Conservation (phyloP, 2,888 invertebrate species). For the Isotomurus palustris region DNA sequence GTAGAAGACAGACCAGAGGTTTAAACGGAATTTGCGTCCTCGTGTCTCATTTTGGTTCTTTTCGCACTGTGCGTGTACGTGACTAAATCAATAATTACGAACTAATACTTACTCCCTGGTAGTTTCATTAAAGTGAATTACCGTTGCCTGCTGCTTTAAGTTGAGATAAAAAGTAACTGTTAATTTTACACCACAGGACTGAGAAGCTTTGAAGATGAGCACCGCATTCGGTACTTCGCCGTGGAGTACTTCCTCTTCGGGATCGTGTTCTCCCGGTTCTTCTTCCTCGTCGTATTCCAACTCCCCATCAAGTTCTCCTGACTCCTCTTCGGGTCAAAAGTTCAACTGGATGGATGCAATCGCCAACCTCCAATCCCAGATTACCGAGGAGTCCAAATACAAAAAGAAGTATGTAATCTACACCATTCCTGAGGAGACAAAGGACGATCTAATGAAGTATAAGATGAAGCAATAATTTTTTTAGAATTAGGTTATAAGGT, state of each 20-base stretch:
- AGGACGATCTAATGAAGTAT: conserved; percentile 21
- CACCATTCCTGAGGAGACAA: conserved; percentile 27
- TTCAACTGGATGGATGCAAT: conserved; percentile 34
- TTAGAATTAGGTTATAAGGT: no score
- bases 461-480: background rate
- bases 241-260: conserved; percentile 11
- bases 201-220: conserved; percentile 25
- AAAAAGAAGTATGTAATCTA: conserved; percentile 32
- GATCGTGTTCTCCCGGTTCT: conserved; percentile 12
- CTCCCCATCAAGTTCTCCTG: background rate
- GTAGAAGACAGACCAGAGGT: no score
- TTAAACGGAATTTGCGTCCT: no score
- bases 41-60: no score
- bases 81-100: no score
- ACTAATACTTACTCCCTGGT: no score
- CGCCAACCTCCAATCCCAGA: conserved; percentile 22
- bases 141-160: no score
- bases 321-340: background rate
- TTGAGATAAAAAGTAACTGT: no score
- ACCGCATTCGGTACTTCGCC: conserved; percentile 25
- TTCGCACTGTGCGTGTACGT: no score
- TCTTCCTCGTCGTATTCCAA: conserved; percentile 10
- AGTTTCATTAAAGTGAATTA: no score
- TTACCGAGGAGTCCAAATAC: conserved; percentile 22
- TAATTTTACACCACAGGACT: no score